phyloP scores from a whole-genome alignment of 2,113 vertebrate genomes.

The Toxotes jaculatrix region DNA sequence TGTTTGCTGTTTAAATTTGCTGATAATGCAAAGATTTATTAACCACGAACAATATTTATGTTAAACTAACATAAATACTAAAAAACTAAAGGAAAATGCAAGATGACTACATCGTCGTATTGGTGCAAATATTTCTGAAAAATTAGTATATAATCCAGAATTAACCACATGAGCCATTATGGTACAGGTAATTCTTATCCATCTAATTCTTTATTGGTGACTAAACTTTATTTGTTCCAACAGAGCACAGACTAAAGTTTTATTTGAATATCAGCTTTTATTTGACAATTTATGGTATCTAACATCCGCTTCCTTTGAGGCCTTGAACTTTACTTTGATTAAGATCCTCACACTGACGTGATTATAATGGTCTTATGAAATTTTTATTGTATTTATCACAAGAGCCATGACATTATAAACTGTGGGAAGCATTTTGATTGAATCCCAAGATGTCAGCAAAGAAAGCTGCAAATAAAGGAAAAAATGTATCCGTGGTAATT shows the following conservation, averaged over 20 bases:
- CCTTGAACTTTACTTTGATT: slow-evolving; percentile 86
- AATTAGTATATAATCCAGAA: not conserved
- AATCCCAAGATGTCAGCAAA: slow-evolving; percentile 45
- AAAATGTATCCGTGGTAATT: slow-evolving; percentile 41
- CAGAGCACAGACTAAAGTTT: not conserved
- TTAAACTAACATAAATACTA: not conserved
- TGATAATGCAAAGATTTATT: not conserved
- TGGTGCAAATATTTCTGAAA: not conserved
- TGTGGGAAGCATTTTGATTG: slow-evolving; percentile 61
- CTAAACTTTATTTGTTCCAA: slow-evolving; percentile 1
- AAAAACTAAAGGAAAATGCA: not conserved
- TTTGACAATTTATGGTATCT: slow-evolving; percentile 49
- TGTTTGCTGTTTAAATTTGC: not conserved
- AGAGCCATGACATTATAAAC: slow-evolving; percentile 83
- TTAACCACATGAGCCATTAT: not conserved
- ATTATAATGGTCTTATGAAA: slow-evolving; percentile 80
- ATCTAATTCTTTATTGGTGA: not conserved
- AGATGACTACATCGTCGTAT: not conserved
- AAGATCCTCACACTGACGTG: slow-evolving; percentile 82
- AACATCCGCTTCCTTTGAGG: slow-evolving; percentile 80
- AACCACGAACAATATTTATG: not conserved
- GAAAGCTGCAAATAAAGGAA: slow-evolving; percentile 34
- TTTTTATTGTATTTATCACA: slow-evolving; percentile 81
- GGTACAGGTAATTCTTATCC: not conserved
- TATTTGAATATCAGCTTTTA: slow-evolving; percentile 34